phyloP scores from a whole-genome alignment of 2,888 invertebrate species.

The Drosophila acutilabella region DNA sequence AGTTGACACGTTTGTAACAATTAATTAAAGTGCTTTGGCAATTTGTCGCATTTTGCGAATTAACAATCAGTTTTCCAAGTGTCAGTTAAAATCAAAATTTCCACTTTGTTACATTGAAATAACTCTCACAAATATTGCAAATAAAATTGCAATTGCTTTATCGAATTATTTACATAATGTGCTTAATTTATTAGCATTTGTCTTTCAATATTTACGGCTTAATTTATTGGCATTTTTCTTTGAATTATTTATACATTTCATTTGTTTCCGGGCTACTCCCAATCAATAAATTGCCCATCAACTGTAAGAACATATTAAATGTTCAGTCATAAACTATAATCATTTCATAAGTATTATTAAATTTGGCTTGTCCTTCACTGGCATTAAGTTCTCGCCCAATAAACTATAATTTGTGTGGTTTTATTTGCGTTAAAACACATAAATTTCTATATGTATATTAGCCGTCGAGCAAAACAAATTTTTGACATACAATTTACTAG shows the following conservation, averaged over 20 bases:
- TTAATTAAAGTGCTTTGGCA: constrained; percentile 54
- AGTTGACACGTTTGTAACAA: constrained; percentile 57
- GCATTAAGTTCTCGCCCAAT: constrained; percentile 54
- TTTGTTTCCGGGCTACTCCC: background rate
- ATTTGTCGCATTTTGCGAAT: constrained; percentile 60
- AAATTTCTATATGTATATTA: constrained; percentile 22
- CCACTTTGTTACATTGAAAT: constrained; percentile 24
- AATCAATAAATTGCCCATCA: constrained; percentile 14
- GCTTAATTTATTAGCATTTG: constrained; percentile 6
- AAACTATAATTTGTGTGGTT: constrained; percentile 40
- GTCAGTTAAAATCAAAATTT: constrained; percentile 25
- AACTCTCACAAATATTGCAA: constrained; percentile 14
- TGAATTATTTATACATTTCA: background rate
- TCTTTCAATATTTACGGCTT: constrained; percentile 24
- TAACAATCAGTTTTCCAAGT: constrained; percentile 7
- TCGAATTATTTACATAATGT: background rate
- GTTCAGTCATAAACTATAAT: constrained; percentile 54
- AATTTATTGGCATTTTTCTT: constrained; percentile 10
- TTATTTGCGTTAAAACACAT: constrained; percentile 25
- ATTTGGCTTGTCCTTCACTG: constrained; percentile 47
- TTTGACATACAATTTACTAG: constrained; percentile 38
- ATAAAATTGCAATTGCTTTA: constrained; percentile 4
- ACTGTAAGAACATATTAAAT: constrained; percentile 20
- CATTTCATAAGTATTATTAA: constrained; percentile 50
- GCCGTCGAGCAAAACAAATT: constrained; percentile 21